Evolutionary conservation across 2,888 invertebrate species (phyloP).

Genomic region (Lucinisca nassula): DNA sequence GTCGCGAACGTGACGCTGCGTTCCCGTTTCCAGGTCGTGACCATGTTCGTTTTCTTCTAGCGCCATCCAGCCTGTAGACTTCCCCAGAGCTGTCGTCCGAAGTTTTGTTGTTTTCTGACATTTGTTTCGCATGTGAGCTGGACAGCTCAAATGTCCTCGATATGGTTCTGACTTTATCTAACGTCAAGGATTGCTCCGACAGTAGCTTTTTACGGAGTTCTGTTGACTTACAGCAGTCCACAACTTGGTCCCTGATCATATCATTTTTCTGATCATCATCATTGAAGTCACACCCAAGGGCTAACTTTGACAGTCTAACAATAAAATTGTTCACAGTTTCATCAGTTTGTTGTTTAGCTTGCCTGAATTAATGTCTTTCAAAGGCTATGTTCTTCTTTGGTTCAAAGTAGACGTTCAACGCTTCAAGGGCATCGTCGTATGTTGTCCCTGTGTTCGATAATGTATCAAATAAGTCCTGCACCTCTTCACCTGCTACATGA

Average conservation of each 20-base stretch:
- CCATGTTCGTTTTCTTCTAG: too few species aligned
- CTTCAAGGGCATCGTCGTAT: neutral
- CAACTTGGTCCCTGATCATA: constrained; percentile 12
- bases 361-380: constrained; percentile 3
- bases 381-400: constrained; percentile 24
- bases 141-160: constrained; percentile 2
- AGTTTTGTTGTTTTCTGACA: neutral
- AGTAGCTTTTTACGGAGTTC: neutral
- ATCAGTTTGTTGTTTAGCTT: neutral
- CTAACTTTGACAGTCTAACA: neutral
- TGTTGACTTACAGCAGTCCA: neutral
- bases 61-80: too few species aligned
- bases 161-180: neutral
- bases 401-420: neutral
- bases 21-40: too few species aligned
- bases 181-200: neutral
- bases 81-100: too few species aligned
- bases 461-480: constrained; percentile 21
- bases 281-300: constrained; percentile 6
- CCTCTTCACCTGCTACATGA: constrained; percentile 1
- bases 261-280: neutral
- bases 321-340: constrained; percentile 21
- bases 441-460: neutral
- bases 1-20: too few species aligned
- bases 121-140: constrained; percentile 9